phyloP scores from a whole-genome alignment of 2,888 invertebrate species.

The Germaria angustata region DNA sequence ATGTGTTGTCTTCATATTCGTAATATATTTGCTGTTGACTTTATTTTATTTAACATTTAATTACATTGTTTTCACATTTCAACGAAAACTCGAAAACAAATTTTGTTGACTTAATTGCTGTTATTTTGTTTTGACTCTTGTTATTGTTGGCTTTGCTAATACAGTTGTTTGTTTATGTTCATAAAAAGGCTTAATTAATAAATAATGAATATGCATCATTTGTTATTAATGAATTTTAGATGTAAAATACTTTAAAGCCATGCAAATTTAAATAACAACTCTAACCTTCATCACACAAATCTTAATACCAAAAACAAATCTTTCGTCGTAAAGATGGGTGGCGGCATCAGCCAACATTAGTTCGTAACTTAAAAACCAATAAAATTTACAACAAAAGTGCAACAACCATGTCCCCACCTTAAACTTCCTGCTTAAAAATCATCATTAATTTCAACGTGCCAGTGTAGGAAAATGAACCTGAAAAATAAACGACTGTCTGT shows the following conservation, averaged over 20 bases:
- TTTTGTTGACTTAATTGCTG: conserved; percentile 46
- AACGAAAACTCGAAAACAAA: background rate
- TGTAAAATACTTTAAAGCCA: conserved; percentile 41
- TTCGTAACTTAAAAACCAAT: background rate
- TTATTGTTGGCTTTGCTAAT: conserved; percentile 3
- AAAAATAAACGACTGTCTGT: too few species aligned
- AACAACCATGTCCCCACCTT: too few species aligned
- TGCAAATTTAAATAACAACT: conserved; percentile 28
- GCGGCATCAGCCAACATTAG: background rate
- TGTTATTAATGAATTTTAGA: conserved; percentile 58
- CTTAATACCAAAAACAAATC: background rate
- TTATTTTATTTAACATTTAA: background rate
- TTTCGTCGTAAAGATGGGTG: background rate
- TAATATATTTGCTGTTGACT: background rate
- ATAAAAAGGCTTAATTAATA: conserved; percentile 54
- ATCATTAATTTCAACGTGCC: background rate
- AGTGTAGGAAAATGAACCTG: conserved; percentile 18
- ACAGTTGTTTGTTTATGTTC: conserved; percentile 1
- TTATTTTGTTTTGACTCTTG: conserved; percentile 24
- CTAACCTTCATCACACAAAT: background rate
- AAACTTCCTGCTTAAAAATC: conserved; percentile 23
- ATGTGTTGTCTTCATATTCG: background rate
- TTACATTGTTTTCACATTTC: conserved; percentile 23
- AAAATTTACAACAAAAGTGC: conserved; percentile 35
- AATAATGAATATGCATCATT: conserved; percentile 61